A percentile compares a stretch with the other conserved stretches of the same genome.
These are phyloP conservation scores for Spea hammondii DNA, from an alignment of 2,797 vertebrate genomes.

Conservation along the genomic window DNA sequence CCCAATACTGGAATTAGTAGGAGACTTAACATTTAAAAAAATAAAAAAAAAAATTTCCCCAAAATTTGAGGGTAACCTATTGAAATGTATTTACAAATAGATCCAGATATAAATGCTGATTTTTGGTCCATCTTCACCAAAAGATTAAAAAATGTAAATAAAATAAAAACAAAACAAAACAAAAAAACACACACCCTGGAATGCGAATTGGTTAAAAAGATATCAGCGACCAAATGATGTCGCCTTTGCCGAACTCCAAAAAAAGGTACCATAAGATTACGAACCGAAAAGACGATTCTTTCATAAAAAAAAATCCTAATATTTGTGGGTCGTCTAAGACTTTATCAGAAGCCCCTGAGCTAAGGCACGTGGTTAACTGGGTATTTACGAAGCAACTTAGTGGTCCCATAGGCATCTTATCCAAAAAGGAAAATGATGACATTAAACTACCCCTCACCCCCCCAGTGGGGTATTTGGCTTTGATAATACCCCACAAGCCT, in stretches of 20 bases:
- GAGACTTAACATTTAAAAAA: conserved; percentile 37
- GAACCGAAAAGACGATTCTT: too few relatives aligned
- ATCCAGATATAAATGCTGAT: neutral
- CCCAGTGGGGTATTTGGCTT: neutral
- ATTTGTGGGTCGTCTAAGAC: too few relatives aligned
- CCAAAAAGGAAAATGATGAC: too few relatives aligned
- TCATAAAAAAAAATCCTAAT: too few relatives aligned
- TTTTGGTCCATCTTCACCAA: neutral
- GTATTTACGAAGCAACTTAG: too few relatives aligned
- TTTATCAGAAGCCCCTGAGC: too few relatives aligned
- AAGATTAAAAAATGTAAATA: neutral
- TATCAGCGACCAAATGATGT: too few relatives aligned
- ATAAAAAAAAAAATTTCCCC: conserved; percentile 19
- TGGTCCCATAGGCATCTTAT: too few relatives aligned
- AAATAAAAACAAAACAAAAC: neutral
- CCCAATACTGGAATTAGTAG: conserved; percentile 45
- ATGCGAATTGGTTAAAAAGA: neutral
- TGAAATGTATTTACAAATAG: neutral
- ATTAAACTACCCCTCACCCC: too few relatives aligned
- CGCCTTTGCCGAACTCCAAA: too few relatives aligned
- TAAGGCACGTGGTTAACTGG: too few relatives aligned
- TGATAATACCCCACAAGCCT: neutral
- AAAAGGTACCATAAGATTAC: too few relatives aligned
- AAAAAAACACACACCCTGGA: neutral
- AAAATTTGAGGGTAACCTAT: conserved; percentile 41